Base-by-base conservation (phyloP, 2,113 vertebrate genomes). In the Alethe diademata region DNA sequence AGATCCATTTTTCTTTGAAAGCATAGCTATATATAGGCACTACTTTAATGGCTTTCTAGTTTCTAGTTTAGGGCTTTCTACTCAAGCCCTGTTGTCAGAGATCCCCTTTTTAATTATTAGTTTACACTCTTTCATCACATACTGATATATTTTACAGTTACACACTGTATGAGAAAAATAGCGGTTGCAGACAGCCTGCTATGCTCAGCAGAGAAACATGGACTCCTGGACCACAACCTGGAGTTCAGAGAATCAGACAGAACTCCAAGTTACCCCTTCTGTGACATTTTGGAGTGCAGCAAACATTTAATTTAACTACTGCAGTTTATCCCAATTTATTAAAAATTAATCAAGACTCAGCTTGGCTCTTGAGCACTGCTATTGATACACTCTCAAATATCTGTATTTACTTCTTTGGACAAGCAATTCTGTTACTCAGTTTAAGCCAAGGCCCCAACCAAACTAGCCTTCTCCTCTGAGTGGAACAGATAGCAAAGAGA, bases 401-500 rank as follows among this genome's bases (percentile, higher is more conserved):
- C 57, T 94, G 2, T 88, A 89, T 95, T 96, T 91, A 89, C 78
- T 95, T 64, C 36, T 67, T 90, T 76, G 65, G 60, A 82, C 72
- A 94, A 92, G 81, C 83, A 95, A 78, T 93, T 86, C 78, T 90
- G 64, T 61, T 79, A 86, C 86, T 91, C 78, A 81, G 58, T 83
- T 93, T 81, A 84, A 86, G 43, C 54, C 83, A 87, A 90, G 54
- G 29, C 45, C 36, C 64, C 48, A 87, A 51, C 42, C 64, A 93
- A 81, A 57, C 35, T 83, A 51, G 69, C 62, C 69, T 91, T 84
- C 74, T 88, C 50, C 51, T 85, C 51, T 62, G 50, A 92, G 26
- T 50, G 26, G 67, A 91, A 60, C 3, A 91, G 74, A 60, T 18
- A 91, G 42, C 50, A 79, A 93, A 93, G 38, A 94, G 78, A 83